Conservation (phyloP, 2,888 invertebrate species). For the Sthenelais limicola region DNA sequence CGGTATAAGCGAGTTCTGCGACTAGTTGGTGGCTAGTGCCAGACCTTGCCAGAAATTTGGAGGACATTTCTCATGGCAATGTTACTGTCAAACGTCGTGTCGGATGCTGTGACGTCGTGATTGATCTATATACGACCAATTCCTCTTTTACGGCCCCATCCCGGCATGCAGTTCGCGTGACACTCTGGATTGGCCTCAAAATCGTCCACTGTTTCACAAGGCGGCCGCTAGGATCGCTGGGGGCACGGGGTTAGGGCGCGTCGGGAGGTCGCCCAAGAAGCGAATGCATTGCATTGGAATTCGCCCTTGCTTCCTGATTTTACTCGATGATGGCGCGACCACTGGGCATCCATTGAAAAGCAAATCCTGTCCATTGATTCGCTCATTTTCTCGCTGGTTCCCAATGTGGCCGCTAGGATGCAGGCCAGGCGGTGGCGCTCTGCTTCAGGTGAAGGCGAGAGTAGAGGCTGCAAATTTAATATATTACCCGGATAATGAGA, state of each 20-base stretch:
- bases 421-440: no score
- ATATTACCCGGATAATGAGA: conserved; percentile 25
- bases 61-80: no score
- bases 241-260: conserved; percentile 19
- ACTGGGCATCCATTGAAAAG: conserved; percentile 27
- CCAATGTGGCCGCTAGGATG: conserved; percentile 17
- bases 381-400: conserved; percentile 15
- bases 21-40: no score
- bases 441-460: conserved; percentile 25
- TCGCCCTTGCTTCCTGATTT: not conserved
- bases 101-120: no score
- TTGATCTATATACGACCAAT: conserved; percentile 36
- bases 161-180: conserved; percentile 30
- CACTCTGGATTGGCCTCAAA: conserved; percentile 14
- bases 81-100: no score
- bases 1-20: no score
- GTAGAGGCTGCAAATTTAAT: conserved; percentile 30
- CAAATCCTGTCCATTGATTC: conserved; percentile 29
- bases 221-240: conserved; percentile 31
- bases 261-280: not conserved
- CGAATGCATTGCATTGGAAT: conserved; percentile 15
- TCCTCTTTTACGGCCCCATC: conserved; percentile 9
- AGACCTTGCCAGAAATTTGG: no score
- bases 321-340: not conserved
- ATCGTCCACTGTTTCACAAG: conserved; percentile 25